Evolutionary conservation across 1,140 invertebrate species (phyloP).

Genomic region (Drosophila subobscura): DNA sequence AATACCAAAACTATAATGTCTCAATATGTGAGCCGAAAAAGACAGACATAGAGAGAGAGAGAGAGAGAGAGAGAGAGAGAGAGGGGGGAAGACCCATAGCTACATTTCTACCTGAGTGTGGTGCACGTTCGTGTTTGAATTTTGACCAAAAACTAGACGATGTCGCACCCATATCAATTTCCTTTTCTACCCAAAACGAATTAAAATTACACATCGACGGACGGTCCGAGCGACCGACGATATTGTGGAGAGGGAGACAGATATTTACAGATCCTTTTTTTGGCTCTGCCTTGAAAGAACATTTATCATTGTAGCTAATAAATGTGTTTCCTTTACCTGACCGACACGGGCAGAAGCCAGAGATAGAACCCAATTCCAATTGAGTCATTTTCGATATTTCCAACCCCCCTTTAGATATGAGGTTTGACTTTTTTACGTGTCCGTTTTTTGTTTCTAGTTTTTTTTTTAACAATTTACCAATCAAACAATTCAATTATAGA

Average conservation of each 20-base stretch:
- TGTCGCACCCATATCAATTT: slow-evolving; percentile 77
- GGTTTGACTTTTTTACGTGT: slow-evolving; percentile 39
- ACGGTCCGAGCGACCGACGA: slow-evolving; percentile 23
- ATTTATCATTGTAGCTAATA: slow-evolving; percentile 81
- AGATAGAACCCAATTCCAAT: slow-evolving; percentile 56
- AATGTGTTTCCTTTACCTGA: slow-evolving; percentile 76
- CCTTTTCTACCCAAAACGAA: slow-evolving; percentile 69
- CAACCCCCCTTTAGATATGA: slow-evolving; percentile 22
- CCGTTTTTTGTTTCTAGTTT: slow-evolving; percentile 10
- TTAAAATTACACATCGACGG: slow-evolving; percentile 74
- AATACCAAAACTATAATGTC: slow-evolving; percentile 51
- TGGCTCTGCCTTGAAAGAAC: slow-evolving; percentile 37
- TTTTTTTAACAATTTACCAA: slow-evolving; percentile 43
- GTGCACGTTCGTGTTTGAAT: neutral
- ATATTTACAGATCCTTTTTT: slow-evolving; percentile 44
- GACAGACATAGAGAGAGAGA: slow-evolving; percentile 2
- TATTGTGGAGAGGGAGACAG: neutral
- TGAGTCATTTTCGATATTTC: slow-evolving; percentile 62
- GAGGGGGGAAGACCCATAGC: neutral
- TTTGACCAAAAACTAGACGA: slow-evolving; percentile 35
- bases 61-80: slow-evolving; percentile 4
- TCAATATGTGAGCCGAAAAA: slow-evolving; percentile 35
- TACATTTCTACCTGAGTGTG: slow-evolving; percentile 47
- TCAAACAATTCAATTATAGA: slow-evolving; percentile 58
- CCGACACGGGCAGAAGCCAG: slow-evolving; percentile 6